Evolutionary conservation across 2,888 invertebrate species (phyloP).

Genomic region (Morinoia aosen): DNA sequence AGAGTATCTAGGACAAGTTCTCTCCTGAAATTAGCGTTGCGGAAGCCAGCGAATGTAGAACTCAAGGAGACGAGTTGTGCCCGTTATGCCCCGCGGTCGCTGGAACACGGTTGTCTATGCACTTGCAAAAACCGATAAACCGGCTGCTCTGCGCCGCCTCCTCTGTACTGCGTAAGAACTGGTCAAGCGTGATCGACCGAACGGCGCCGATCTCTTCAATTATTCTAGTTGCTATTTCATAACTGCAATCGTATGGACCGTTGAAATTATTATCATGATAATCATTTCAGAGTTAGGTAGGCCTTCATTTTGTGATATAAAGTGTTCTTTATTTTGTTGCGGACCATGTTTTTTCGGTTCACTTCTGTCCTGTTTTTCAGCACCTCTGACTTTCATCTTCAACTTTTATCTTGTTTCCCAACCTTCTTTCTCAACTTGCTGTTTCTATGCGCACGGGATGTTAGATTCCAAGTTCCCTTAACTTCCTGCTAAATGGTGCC

Average conservation of each 20-base stretch:
- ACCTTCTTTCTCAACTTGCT: too few relatives aligned
- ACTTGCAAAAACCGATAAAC: neutral
- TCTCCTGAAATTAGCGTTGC: neutral
- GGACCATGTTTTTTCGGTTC: too few relatives aligned
- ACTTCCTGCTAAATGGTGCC: too few relatives aligned
- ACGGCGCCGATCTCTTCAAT: neutral
- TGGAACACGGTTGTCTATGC: neutral
- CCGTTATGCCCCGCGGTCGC: slow-evolving; percentile 32
- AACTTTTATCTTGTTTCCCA: too few relatives aligned
- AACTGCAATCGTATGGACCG: neutral
- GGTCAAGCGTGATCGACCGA: slow-evolving; percentile 37
- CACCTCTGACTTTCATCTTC: too few relatives aligned
- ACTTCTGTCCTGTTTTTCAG: too few relatives aligned
- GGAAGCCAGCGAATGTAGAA: slow-evolving; percentile 28
- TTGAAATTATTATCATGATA: neutral
- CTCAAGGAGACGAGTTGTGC: neutral
- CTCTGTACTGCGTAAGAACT: neutral
- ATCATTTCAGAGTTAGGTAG: too few relatives aligned
- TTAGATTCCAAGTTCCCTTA: too few relatives aligned
- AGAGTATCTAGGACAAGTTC: slow-evolving; percentile 29
- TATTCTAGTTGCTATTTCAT: neutral
- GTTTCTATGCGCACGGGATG: too few relatives aligned
- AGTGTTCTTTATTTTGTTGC: too few relatives aligned
- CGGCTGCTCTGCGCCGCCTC: neutral
- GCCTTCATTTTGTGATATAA: too few relatives aligned